phyloP scores from a whole-genome alignment of 1,140 invertebrate species.

The Trichomalopsis sarcophagae region DNA sequence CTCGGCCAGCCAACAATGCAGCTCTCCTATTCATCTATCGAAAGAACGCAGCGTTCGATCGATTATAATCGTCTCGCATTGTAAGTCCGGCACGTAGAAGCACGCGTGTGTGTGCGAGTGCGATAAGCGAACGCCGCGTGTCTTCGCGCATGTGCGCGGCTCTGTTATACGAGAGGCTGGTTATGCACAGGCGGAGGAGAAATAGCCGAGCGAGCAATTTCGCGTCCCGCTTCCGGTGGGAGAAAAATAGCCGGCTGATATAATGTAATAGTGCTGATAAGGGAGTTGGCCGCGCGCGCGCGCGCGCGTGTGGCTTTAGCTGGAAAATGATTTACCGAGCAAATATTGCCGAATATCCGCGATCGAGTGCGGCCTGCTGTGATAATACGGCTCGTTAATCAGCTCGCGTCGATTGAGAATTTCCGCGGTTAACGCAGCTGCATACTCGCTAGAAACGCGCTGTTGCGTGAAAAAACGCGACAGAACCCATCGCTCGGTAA shows the following conservation, averaged over 20 bases:
- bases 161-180: neutral
- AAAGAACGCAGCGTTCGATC: slow-evolving; percentile 2
- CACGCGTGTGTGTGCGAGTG: neutral
- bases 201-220: slow-evolving; percentile 5
- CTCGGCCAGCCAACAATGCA: neutral
- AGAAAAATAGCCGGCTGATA: slow-evolving; percentile 2
- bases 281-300: too few relatives aligned
- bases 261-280: too few relatives aligned
- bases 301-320: neutral
- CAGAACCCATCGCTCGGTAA: neutral
- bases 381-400: neutral
- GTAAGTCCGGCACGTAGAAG: neutral
- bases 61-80: slow-evolving; percentile 12
- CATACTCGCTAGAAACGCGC: too few relatives aligned
- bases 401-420: neutral
- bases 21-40: slow-evolving; percentile 35
- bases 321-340: neutral
- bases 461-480: too few relatives aligned
- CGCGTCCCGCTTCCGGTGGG: neutral
- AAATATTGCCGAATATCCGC: neutral
- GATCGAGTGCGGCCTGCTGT: neutral
- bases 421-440: neutral
- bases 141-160: slow-evolving; percentile 14
- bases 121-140: neutral
- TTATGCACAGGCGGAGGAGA: too few relatives aligned